Conservation (phyloP, 2,888 invertebrate genomes). For the Tiliacea citrago region DNA sequence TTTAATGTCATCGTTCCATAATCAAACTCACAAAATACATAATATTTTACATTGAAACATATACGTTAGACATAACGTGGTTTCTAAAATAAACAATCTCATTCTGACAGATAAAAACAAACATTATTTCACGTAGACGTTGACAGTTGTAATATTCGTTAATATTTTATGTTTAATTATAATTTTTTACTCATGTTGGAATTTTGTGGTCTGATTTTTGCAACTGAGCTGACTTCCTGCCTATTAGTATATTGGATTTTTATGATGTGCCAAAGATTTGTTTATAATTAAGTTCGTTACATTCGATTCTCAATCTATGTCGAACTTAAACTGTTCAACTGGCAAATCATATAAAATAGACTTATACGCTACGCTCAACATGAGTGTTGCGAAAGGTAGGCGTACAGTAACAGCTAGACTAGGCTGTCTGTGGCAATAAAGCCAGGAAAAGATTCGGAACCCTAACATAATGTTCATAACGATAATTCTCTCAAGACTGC, state of each 20-base stretch:
- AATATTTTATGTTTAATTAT: constrained; percentile 2
- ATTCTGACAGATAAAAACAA: constrained; percentile 54
- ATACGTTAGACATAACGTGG: constrained; percentile 49
- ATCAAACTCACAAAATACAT: constrained; percentile 50
- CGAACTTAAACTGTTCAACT: neutral
- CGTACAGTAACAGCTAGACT: neutral
- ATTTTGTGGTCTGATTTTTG: accelerated
- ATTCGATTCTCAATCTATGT: neutral
- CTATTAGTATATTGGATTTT: neutral
- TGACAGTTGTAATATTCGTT: constrained; percentile 35
- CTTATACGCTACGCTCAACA: constrained; percentile 5
- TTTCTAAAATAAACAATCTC: constrained; percentile 58
- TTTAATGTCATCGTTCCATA: constrained; percentile 58
- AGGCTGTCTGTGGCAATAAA: neutral
- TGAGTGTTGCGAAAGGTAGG: neutral
- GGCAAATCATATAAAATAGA: neutral
- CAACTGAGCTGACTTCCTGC: neutral
- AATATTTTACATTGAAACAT: constrained; percentile 51
- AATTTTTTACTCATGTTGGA: neutral
- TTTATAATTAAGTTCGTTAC: neutral
- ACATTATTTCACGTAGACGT: constrained; percentile 21
- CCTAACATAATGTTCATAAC: neutral
- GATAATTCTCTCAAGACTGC: neutral
- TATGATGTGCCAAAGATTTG: neutral
- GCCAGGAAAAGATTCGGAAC: neutral